Evolutionary conservation across 2,113 vertebrate genomes (phyloP).

Genomic region (Dicerorhinus sumatrensis): DNA sequence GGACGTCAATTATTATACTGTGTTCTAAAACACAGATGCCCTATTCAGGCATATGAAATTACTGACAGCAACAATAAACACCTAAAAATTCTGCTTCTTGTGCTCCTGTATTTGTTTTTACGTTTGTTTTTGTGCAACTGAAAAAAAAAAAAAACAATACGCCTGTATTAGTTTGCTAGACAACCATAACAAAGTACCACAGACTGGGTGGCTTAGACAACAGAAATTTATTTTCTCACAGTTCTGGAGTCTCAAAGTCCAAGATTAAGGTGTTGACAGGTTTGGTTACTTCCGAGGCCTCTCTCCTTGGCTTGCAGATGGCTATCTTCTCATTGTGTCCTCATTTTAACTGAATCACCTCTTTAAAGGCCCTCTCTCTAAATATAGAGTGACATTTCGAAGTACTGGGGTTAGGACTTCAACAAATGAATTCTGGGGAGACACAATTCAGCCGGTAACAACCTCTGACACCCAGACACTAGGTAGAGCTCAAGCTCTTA

Average conservation of each 20-base stretch:
- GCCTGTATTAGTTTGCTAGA: not conserved
- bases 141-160: not conserved
- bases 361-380: not conserved
- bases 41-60: not conserved
- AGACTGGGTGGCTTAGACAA: not conserved
- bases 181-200: not conserved
- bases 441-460: accelerated
- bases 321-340: not conserved
- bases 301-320: not conserved
- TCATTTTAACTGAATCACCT: not conserved
- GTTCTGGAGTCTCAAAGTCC: not conserved
- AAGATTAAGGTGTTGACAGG: not conserved
- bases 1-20: not conserved
- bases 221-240: not conserved
- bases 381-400: not conserved
- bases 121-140: not conserved
- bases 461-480: too few relatives aligned
- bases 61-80: not conserved
- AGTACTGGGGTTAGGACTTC: not conserved
- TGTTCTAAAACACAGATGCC: not conserved
- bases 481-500: not conserved
- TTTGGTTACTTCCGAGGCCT: not conserved
- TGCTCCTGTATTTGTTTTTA: not conserved
- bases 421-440: not conserved
- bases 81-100: not conserved